Percentiles rank a stretch among this genome's conserved stretches.
Conservation (phyloP, 92 coral and sea anemone species). For the Virgularia gustaviana region DNA sequence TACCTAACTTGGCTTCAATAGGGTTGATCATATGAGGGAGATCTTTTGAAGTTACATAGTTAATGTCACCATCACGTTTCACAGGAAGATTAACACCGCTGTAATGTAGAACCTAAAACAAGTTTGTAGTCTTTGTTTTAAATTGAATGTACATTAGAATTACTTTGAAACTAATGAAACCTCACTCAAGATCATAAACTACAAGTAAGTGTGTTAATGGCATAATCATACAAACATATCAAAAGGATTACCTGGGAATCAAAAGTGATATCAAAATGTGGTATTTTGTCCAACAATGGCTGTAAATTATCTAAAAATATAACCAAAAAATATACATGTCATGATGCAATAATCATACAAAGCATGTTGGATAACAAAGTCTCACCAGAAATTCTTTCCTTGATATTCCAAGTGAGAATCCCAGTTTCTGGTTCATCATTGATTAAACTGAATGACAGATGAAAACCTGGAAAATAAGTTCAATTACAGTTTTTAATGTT, state of each 20-base stretch:
- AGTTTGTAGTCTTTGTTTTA: neutral
- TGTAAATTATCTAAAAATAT: constrained; percentile 55
- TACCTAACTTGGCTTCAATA: constrained; percentile 89
- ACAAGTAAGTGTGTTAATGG: neutral
- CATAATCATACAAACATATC: too few species aligned
- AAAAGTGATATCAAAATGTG: constrained; percentile 67
- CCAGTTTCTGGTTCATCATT: constrained; percentile 76
- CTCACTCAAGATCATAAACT: neutral
- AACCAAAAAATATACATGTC: neutral
- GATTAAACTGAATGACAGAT: constrained; percentile 80
- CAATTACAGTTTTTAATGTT: too few species aligned
- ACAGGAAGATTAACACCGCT: constrained; percentile 68
- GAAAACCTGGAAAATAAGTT: constrained; percentile 78
- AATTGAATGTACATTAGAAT: neutral
- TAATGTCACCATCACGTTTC: constrained; percentile 41
- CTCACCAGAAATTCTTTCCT: constrained; percentile 69
- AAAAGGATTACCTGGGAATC: constrained; percentile 98
- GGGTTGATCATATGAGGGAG: constrained; percentile 93
- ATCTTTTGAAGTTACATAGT: constrained; percentile 60
- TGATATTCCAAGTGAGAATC: constrained; percentile 82
- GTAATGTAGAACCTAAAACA: constrained; percentile 70
- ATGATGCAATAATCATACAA: neutral
- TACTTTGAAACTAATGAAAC: neutral
- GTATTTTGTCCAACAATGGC: constrained; percentile 70
- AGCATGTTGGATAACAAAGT: neutral